Evolutionary conservation across 2,113 vertebrate genomes (phyloP), one percentile per base, ranked within the genome.

Genomic region (Cygnus atratus): DNA sequence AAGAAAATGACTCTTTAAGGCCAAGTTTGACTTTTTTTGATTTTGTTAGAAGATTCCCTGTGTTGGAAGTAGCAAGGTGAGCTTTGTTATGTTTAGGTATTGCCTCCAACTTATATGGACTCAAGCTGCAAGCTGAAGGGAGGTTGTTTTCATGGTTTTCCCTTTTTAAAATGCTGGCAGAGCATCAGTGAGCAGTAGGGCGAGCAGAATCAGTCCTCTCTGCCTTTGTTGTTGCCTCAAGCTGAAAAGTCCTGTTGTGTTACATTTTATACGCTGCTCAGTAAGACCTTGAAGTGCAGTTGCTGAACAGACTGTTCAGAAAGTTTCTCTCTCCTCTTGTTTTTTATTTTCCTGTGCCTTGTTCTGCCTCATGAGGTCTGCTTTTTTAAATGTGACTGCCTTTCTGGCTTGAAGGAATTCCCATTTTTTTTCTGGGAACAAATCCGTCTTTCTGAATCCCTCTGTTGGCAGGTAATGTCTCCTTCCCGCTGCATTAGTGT

Each of bases 1-100:
- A 85, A 77, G 19, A 83, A 91, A 77, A 13, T 43, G 59, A 87
- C 84, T 87, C 18, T 85, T 73, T 84, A 54, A 13, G 14, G 92
- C 43, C 44, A 48, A 82, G 4, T 15, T 24, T 68, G 58, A 73
- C 31, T 79, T 91, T n/a, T n/a, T 37, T 73, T 55, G 7, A 48
- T 92, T 93, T 88, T 41, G 13, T 52, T 74, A 50, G 33, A 52
- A 65, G 21, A 16, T 73, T 85, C 26, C 71, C 25, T 28, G 6
- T 52, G 39, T 20, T 86, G n/a, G 55, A 92, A 77, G 82, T 43
- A 62, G 58, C 10, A 5, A n/a, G 9, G 17, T 41, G 54, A 83
- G 41, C 35, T 80, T 92, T 65, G 39, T 44, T 79, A 31, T 58
- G 44, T 76, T 91, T 90, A 59, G 46, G 21, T 90, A 7, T 75